Conservation (phyloP, 2,888 invertebrate species). For the Caradrina clavipalpis region DNA sequence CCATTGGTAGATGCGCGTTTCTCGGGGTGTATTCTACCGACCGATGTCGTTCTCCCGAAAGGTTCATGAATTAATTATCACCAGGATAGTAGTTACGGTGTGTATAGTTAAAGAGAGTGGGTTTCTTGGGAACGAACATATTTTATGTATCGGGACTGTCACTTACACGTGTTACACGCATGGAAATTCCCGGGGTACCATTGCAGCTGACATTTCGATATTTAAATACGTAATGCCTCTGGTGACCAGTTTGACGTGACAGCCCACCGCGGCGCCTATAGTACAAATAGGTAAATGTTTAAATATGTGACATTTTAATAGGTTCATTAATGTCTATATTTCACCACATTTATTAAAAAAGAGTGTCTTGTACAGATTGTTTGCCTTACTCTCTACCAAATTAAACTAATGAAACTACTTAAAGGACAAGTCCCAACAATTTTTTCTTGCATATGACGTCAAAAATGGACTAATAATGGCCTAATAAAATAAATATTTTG, state of each 20-base stretch:
- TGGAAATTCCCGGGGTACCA: not conserved
- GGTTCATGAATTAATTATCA: conserved; percentile 57
- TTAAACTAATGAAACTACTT: too few species aligned
- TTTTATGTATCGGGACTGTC: conserved; percentile 48
- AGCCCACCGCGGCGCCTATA: not conserved
- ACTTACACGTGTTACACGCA: conserved; percentile 12
- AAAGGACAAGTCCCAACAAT: too few species aligned
- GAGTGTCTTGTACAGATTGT: too few species aligned
- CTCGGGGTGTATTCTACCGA: conserved; percentile 4
- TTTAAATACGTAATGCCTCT: conserved; percentile 28
- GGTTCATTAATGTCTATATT: too few species aligned
- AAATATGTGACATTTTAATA: too few species aligned
- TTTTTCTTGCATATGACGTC: too few species aligned
- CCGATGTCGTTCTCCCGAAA: conserved; percentile 35
- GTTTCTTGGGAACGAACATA: conserved; percentile 38
- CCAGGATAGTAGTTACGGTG: conserved; percentile 35
- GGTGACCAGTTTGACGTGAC: conserved; percentile 12
- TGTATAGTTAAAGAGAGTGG: conserved; percentile 33
- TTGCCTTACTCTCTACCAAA: too few species aligned
- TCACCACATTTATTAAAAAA: too few species aligned
- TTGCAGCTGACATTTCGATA: conserved; percentile 24
- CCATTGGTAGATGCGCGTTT: conserved; percentile 21
- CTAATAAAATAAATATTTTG: too few species aligned
- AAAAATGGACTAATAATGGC: too few species aligned
- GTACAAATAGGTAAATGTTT: not conserved